Evolutionary conservation across 2,888 invertebrate species (phyloP), one percentile per base, ranked within the genome.

Genomic region (Drosophila kuntzei): DNA sequence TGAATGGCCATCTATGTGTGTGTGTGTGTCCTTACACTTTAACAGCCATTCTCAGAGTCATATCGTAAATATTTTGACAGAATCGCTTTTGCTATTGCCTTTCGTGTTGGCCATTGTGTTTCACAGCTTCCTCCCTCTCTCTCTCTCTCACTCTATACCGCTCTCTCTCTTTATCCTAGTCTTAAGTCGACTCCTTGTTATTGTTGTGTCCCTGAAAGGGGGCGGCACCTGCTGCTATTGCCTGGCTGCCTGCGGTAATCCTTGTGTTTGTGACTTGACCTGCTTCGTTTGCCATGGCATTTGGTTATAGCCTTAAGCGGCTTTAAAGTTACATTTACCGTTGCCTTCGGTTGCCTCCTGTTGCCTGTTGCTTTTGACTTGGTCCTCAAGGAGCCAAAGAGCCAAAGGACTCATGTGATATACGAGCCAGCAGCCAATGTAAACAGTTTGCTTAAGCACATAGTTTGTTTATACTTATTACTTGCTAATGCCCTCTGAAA

Each of bases 1-100:
- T 68, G 34, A 12, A n/a, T 20, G 6, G 2, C 3, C 6, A 9
- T 68, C 34, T 20, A 4, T 50, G 37, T 57, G 47, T 63, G 54
- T 58, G 67, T 60, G 54, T 60, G 65, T 64, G 70, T 68, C 66
- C 83, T 69, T 75, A 71, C 77, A 72, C 66, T 81, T 80, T 73
- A 80, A 60, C 79, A 81, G 80, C 87, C 71, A 82, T 75, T 83
- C 71, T 74, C 77, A 68, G 73, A 87, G 77, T 71, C 79, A 84
- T 84, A 83, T 85, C 87, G 85, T 85, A 85, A 87, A 85, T 87
- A 85, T 85, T 85, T 85, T 87, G 85, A 85, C 87, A 87, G 88
- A 79, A 85, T 85, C 86, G 87, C 80, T 87, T 87, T 84, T 82
- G 87, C 82, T 61, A 73, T 80, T 64, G 79, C 77, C 61, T 66